A percentile compares a stretch with the other conserved stretches of the same genome.
Evolutionary conservation across 2,797 vertebrate species (phyloP).

Genomic region (Benthosema pterotum): DNA sequence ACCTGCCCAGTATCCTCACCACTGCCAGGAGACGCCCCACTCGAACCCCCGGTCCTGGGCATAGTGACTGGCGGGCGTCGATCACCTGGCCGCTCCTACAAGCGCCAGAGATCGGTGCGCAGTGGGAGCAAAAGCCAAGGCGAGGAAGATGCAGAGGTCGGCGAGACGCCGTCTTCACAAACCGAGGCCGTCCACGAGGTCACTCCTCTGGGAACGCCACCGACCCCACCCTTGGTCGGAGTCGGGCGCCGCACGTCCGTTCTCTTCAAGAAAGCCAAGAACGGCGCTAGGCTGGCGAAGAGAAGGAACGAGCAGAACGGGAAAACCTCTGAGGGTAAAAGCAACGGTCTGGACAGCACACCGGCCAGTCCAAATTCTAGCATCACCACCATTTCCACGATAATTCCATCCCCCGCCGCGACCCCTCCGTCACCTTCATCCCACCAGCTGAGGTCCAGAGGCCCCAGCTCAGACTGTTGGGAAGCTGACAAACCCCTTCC

Average conservation of each 20-base stretch:
- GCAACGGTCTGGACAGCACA: slow-evolving; percentile 55
- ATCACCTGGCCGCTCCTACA: slow-evolving; percentile 82
- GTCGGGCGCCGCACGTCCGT: slow-evolving; percentile 91
- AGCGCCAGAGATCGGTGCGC: slow-evolving; percentile 80
- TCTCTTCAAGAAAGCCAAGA: slow-evolving; percentile 94
- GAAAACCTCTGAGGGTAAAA: slow-evolving; percentile 69
- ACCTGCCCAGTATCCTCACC: slow-evolving; percentile 89
- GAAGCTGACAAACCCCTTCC: slow-evolving; percentile 79
- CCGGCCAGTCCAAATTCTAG: slow-evolving; percentile 38
- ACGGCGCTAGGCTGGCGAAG: slow-evolving; percentile 83
- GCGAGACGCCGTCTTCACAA: slow-evolving; percentile 70
- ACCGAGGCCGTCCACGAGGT: slow-evolving; percentile 79
- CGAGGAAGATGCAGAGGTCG: slow-evolving; percentile 78
- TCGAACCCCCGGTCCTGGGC: slow-evolving; percentile 89
- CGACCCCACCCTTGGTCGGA: slow-evolving; percentile 65
- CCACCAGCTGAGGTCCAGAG: slow-evolving; percentile 83
- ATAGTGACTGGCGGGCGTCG: slow-evolving; percentile 86
- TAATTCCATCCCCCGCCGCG: slow-evolving; percentile 55
- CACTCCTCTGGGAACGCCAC: slow-evolving; percentile 71
- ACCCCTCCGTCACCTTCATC: slow-evolving; percentile 63
- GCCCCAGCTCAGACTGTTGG: slow-evolving; percentile 79
- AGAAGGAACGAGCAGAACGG: slow-evolving; percentile 82
- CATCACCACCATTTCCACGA: slow-evolving; percentile 51
- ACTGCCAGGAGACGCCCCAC: slow-evolving; percentile 88
- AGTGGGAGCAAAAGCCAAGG: slow-evolving; percentile 69